These are phyloP conservation scores for Halcyon malimbica DNA, from an alignment of 2,113 vertebrate genomes.

Conservation along the genomic window DNA sequence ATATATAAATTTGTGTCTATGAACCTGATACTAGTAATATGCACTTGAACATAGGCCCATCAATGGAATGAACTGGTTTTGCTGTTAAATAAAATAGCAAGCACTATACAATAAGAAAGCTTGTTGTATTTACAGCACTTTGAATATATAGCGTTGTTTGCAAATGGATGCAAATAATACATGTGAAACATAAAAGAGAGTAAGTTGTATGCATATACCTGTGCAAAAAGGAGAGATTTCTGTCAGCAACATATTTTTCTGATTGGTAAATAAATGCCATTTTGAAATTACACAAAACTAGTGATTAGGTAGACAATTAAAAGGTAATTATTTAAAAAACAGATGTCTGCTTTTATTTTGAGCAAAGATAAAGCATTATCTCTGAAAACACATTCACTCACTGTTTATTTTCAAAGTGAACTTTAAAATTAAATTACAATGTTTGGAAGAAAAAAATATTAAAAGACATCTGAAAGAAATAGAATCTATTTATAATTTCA, in stretches of 20 bases:
- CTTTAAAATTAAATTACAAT: constrained; percentile 50
- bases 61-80: not conserved
- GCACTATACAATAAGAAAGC: not conserved
- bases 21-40: not conserved
- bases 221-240: not conserved
- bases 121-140: not conserved
- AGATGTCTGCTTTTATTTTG: constrained; percentile 10
- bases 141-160: not conserved
- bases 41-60: not conserved
- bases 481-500: constrained; percentile 50
- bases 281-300: not conserved
- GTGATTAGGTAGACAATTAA: constrained; percentile 8
- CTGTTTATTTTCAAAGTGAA: constrained; percentile 46
- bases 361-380: constrained; percentile 22
- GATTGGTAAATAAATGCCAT: not conserved
- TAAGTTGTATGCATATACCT: not conserved
- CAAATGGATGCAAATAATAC: not conserved
- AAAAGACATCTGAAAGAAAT: constrained; percentile 60
- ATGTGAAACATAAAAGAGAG: not conserved
- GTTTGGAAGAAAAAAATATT: constrained; percentile 6
- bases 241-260: not conserved
- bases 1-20: not conserved
- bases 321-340: not conserved
- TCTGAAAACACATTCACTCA: constrained; percentile 6
- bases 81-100: not conserved